Conservation (phyloP, 2,888 invertebrate species). For the Drosophila mettleri region DNA sequence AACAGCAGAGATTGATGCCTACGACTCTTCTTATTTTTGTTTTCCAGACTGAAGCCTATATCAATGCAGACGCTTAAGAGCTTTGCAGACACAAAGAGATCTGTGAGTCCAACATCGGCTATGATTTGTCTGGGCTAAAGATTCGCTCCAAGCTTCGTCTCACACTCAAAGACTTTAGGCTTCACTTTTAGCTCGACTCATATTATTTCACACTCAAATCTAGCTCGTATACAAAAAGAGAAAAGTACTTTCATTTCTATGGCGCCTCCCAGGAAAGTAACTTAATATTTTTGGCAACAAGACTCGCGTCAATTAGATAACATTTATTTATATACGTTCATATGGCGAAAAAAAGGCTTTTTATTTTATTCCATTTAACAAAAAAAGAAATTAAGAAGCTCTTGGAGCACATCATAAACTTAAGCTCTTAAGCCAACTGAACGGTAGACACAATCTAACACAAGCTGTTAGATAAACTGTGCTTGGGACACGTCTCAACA, state of each 20-base stretch:
- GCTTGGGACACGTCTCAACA: slow-evolving; percentile 9
- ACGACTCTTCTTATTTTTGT: no score
- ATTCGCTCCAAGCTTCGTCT: neutral
- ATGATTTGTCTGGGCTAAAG: neutral
- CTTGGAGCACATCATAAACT: slow-evolving; percentile 8
- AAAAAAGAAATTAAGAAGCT: neutral
- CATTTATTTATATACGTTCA: slow-evolving; percentile 3
- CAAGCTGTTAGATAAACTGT: slow-evolving; percentile 7
- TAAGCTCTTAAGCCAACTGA: slow-evolving; percentile 3
- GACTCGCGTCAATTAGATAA: slow-evolving; percentile 54
- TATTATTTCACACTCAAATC: neutral
- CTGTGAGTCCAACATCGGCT: neutral
- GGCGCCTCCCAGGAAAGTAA: slow-evolving; percentile 4
- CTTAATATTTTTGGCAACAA: neutral
- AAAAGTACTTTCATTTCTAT: neutral
- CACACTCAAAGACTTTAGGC: neutral
- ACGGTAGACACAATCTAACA: slow-evolving; percentile 20
- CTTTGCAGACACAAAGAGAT: neutral
- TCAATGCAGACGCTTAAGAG: neutral
- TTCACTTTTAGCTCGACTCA: neutral
- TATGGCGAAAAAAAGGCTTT: neutral
- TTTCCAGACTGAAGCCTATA: no score
- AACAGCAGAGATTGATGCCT: no score
- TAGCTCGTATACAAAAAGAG: neutral
- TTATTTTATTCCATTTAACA: slow-evolving; percentile 3